Percentiles rank a stretch among this genome's conserved stretches.
phyloP scores from a whole-genome alignment of 2,888 invertebrate genomes.

The Strigamia crassipes region DNA sequence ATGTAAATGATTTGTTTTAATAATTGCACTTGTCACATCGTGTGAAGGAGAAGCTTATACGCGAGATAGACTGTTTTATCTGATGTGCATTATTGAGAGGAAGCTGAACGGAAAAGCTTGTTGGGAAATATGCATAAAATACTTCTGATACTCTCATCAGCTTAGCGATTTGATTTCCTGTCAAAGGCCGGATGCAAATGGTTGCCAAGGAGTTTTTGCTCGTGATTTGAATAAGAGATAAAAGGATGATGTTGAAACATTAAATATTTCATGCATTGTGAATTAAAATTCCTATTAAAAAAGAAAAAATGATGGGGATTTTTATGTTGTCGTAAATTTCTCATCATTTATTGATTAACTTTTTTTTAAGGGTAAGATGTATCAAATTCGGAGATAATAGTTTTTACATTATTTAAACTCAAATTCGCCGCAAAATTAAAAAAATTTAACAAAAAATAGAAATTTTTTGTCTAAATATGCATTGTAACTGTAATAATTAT shows the following conservation, averaged over 20 bases:
- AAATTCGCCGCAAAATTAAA: too few species aligned
- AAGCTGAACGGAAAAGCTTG: not conserved
- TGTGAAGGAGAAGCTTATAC: not conserved
- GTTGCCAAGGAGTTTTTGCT: not conserved
- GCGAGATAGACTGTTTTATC: not conserved
- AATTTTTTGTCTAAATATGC: too few species aligned
- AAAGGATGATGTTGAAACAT: not conserved
- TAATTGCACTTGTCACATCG: not conserved
- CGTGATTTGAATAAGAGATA: not conserved
- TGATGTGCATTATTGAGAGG: not conserved
- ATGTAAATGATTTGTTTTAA: not conserved
- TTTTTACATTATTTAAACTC: too few species aligned
- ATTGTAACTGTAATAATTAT: too few species aligned
- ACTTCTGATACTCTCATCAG: not conserved
- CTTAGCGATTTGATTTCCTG: not conserved
- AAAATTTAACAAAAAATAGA: too few species aligned
- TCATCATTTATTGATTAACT: too few species aligned
- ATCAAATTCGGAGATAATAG: too few species aligned
- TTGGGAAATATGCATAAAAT: not conserved
- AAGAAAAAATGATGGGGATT: too few species aligned
- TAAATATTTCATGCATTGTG: not conserved
- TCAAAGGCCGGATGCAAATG: not conserved
- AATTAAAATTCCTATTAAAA: too few species aligned
- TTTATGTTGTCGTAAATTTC: too few species aligned
- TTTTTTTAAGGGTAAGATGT: too few species aligned